A percentile compares a stretch with the other conserved stretches of the same genome.
Conservation (phyloP, 30 jellyfish, hydroid and myxozoan genomes). For the Hydractinia echinata region DNA sequence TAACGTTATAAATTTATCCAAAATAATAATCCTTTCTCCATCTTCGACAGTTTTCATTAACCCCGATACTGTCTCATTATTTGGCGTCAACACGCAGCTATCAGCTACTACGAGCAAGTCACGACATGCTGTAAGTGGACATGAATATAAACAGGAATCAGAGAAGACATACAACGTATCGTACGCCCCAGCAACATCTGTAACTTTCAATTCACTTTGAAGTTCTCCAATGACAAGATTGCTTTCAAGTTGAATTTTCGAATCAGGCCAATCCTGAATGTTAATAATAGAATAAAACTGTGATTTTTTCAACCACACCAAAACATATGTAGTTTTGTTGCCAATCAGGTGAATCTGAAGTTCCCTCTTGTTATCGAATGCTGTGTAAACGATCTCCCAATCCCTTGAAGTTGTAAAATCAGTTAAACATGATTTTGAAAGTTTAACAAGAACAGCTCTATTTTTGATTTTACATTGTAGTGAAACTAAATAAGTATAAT, state of each 20-base stretch:
- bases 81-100: slow-evolving; percentile 90
- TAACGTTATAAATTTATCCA: slow-evolving; percentile 61
- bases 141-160: slow-evolving; percentile 82
- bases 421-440: slow-evolving; percentile 43
- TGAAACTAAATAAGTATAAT: slow-evolving; percentile 52
- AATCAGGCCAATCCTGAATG: slow-evolving; percentile 73
- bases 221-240: slow-evolving; percentile 86
- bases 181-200: slow-evolving; percentile 82
- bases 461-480: slow-evolving; percentile 72
- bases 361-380: slow-evolving; percentile 75
- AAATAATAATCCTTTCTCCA: slow-evolving; percentile 73
- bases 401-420: slow-evolving; percentile 21
- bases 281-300: slow-evolving; percentile 79
- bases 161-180: slow-evolving; percentile 82
- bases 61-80: slow-evolving; percentile 88
- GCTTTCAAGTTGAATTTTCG: slow-evolving; percentile 69
- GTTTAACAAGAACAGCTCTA: slow-evolving; percentile 68
- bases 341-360: slow-evolving; percentile 69
- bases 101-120: slow-evolving; percentile 81
- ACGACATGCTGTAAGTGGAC: slow-evolving; percentile 78
- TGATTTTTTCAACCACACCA: slow-evolving; percentile 81
- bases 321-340: slow-evolving; percentile 60
- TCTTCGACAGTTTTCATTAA: slow-evolving; percentile 67
- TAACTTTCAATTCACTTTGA: slow-evolving; percentile 66
- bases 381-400: slow-evolving; percentile 84